Evolutionary conservation across 1,140 invertebrate species (phyloP).

Genomic region (Hylyphantes graminicola): DNA sequence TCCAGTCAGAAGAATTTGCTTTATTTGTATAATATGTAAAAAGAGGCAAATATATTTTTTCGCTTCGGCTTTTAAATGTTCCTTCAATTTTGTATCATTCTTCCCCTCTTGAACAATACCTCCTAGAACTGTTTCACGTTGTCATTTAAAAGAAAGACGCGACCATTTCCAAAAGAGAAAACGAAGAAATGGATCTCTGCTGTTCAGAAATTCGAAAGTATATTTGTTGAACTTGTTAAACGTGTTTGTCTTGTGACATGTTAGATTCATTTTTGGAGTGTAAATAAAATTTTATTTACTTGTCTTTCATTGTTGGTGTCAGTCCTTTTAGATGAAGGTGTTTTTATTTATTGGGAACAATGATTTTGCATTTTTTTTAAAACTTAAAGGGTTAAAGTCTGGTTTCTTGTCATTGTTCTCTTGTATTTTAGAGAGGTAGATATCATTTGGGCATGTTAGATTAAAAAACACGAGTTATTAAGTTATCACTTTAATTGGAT

Average conservation of each 20-base stretch:
- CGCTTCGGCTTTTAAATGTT: slow-evolving; percentile 10
- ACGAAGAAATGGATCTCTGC: background rate
- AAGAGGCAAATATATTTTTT: slow-evolving; percentile 49
- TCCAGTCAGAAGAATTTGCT: background rate
- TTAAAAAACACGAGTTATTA: no score
- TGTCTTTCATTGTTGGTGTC: background rate
- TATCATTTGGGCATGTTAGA: no score
- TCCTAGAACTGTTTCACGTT: background rate
- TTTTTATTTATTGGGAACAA: background rate
- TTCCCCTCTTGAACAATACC: slow-evolving; percentile 4
- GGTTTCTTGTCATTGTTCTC: background rate
- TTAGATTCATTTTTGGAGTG: background rate
- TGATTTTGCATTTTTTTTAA: background rate
- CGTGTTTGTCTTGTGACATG: background rate
- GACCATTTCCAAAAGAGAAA: background rate
- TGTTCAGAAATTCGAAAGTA: background rate
- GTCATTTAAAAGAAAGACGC: no score
- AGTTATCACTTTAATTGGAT: no score
- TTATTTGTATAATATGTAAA: slow-evolving; percentile 46
- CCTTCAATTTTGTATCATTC: slow-evolving; percentile 25
- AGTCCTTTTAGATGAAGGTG: background rate
- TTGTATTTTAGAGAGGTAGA: no score
- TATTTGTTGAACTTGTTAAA: background rate
- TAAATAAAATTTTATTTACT: background rate
- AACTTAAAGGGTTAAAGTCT: background rate